phyloP scores from a whole-genome alignment of 2,797 vertebrate genomes.

The Liparis tanakae region DNA sequence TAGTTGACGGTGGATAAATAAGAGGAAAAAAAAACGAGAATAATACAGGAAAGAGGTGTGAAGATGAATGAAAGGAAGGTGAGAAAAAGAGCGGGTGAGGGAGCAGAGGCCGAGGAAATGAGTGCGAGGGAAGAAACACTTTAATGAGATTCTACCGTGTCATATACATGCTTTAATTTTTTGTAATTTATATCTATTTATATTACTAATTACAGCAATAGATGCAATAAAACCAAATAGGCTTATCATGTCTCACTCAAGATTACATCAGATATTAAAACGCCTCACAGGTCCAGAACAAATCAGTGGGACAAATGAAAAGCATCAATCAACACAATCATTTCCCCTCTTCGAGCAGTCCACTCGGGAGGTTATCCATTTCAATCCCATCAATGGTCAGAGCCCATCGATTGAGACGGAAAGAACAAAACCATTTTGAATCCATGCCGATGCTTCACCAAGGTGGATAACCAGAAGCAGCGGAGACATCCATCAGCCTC shows the following conservation, averaged over 20 bases:
- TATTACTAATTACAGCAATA: conserved; percentile 23
- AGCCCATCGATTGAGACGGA: conserved; percentile 37
- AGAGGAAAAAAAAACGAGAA: conserved; percentile 21
- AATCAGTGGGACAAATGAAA: conserved; percentile 67
- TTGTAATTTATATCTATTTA: background rate
- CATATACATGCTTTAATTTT: conserved; percentile 5
- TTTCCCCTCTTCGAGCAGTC: conserved; percentile 47
- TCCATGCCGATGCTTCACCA: conserved; percentile 38
- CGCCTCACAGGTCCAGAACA: conserved; percentile 43
- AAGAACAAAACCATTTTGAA: conserved; percentile 51
- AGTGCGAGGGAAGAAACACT: conserved; percentile 2
- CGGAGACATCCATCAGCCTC: conserved; percentile 28
- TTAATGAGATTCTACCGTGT: conserved; percentile 15
- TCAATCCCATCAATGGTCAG: conserved; percentile 55
- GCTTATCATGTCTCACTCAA: conserved; percentile 24
- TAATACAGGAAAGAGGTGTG: conserved; percentile 21
- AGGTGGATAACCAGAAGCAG: conserved; percentile 37
- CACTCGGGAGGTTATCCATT: conserved; percentile 56
- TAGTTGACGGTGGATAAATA: conserved; percentile 39
- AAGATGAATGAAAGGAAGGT: conserved; percentile 25
- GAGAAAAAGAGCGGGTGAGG: conserved; percentile 6
- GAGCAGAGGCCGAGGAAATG: conserved; percentile 7
- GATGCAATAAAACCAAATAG: conserved; percentile 5
- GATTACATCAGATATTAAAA: conserved; percentile 40
- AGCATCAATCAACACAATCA: conserved; percentile 61